phyloP scores from a whole-genome alignment of 2,113 vertebrate species.

The Halichoeres trimaculatus region DNA sequence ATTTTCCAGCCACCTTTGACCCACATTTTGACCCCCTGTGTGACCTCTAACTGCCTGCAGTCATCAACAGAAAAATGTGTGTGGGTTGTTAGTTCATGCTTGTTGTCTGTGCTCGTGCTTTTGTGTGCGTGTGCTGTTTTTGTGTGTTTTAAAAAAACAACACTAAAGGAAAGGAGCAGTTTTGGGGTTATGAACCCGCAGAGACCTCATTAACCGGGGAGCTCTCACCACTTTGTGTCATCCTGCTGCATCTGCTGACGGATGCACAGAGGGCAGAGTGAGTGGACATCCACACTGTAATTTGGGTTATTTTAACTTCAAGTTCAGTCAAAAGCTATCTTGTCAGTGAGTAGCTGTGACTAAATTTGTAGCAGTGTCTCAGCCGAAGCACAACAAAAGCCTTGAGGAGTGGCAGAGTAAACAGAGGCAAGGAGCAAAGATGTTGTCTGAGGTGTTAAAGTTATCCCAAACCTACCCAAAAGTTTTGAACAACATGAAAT shows the following conservation, averaged over 20 bases:
- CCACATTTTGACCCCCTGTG: constrained; percentile 20
- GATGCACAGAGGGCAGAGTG: constrained; percentile 26
- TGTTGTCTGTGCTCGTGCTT: constrained; percentile 21
- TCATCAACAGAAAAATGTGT: constrained; percentile 43
- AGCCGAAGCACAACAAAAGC: constrained; percentile 2
- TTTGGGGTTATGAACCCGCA: constrained; percentile 64
- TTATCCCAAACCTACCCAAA: not conserved
- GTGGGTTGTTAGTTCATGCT: constrained; percentile 34
- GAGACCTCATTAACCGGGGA: constrained; percentile 86
- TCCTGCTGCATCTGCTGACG: constrained; percentile 46
- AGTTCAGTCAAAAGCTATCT: constrained; percentile 23
- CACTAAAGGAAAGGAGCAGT: constrained; percentile 20
- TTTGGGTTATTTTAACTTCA: constrained; percentile 7
- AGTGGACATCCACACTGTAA: not conserved
- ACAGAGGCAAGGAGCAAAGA: not conserved
- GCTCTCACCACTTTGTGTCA: constrained; percentile 70
- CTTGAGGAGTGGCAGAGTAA: not conserved
- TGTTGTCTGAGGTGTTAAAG: not conserved
- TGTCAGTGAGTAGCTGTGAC: not conserved
- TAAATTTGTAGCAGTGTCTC: not conserved
- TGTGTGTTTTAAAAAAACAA: constrained; percentile 29
- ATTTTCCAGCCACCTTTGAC: constrained; percentile 56
- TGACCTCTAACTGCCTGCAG: constrained; percentile 44
- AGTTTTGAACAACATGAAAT: too few species aligned
- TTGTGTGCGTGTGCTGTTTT: not conserved